Conservation (phyloP, 2,797 vertebrate genomes). For the Coluber constrictor region DNA sequence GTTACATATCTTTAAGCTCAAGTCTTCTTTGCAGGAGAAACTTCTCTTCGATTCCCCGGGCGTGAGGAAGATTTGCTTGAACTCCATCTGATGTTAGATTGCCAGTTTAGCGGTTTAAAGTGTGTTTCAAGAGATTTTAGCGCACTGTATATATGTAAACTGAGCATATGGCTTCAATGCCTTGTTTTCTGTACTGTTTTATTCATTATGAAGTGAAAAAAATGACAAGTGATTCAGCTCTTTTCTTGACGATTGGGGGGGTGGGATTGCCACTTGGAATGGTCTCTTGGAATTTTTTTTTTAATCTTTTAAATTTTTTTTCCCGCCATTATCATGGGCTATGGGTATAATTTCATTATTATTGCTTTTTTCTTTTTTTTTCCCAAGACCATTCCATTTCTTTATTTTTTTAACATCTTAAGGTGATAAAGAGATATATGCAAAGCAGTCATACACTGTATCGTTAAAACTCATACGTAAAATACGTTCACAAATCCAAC, state of each 20-base stretch:
- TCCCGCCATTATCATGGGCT: constrained; percentile 61
- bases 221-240: constrained; percentile 80
- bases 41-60: constrained; percentile 56
- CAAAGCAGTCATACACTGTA: constrained; percentile 95
- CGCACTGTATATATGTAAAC: constrained; percentile 49
- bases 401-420: constrained; percentile 93
- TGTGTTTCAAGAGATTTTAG: constrained; percentile 9
- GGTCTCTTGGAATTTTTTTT: constrained; percentile 71
- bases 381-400: constrained; percentile 94
- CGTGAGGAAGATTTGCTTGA: constrained; percentile 45
- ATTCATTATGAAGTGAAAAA: constrained; percentile 43
- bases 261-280: constrained; percentile 74
- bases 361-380: constrained; percentile 61
- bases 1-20: constrained; percentile 47
- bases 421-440: constrained; percentile 88
- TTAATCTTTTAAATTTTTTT: constrained; percentile 42
- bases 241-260: constrained; percentile 83
- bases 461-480: constrained; percentile 95
- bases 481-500: constrained; percentile 96
- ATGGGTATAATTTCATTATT: constrained; percentile 67
- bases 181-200: constrained; percentile 19
- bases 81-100: constrained; percentile 56
- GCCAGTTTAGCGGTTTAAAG: constrained; percentile 58
- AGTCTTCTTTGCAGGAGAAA: constrained; percentile 40
- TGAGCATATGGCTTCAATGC: constrained; percentile 54